Evolutionary conservation across 2,888 invertebrate genomes (phyloP).

Genomic region (Diloba caeruleocephala): DNA sequence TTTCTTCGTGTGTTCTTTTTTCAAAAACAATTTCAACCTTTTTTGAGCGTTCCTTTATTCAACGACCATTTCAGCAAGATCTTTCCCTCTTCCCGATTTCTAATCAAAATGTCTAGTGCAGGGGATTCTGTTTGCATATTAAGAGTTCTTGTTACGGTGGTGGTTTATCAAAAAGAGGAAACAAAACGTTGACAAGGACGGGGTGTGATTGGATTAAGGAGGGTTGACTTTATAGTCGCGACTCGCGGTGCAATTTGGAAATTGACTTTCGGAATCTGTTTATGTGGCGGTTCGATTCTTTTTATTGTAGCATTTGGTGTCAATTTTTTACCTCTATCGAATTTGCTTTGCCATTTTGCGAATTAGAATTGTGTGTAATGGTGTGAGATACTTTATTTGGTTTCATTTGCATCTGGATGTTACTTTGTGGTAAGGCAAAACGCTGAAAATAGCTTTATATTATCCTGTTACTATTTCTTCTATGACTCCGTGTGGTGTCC

Average conservation of each 20-base stretch:
- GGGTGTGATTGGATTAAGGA: slow-evolving; percentile 87
- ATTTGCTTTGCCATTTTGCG: slow-evolving; percentile 67
- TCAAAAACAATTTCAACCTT: slow-evolving; percentile 71
- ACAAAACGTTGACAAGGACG: slow-evolving; percentile 88
- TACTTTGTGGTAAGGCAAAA: slow-evolving; percentile 11
- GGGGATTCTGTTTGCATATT: slow-evolving; percentile 34
- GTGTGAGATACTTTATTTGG: slow-evolving; percentile 27
- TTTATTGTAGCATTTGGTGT: slow-evolving; percentile 76
- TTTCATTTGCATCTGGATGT: slow-evolving; percentile 44
- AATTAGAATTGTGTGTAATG: slow-evolving; percentile 62
- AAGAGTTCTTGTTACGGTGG: slow-evolving; percentile 68
- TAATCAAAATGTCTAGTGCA: slow-evolving; percentile 2
- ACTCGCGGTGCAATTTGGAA: slow-evolving; percentile 85
- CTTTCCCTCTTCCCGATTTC: slow-evolving; percentile 50
- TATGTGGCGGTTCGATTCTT: slow-evolving; percentile 74
- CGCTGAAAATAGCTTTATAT: too few species aligned
- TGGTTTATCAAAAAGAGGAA: slow-evolving; percentile 75
- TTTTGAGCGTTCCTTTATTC: slow-evolving; percentile 68
- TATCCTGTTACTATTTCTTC: slow-evolving; percentile 1
- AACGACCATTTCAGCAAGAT: slow-evolving; percentile 62
- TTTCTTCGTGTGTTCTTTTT: slow-evolving; percentile 85
- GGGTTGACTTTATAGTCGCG: slow-evolving; percentile 86
- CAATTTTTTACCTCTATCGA: slow-evolving; percentile 75
- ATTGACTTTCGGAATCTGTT: slow-evolving; percentile 87
- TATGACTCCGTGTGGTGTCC: too few species aligned